Percentiles rank a stretch among this genome's conserved stretches.
phyloP scores from a whole-genome alignment of 2,797 vertebrate species.

The Poecilia gillii region DNA sequence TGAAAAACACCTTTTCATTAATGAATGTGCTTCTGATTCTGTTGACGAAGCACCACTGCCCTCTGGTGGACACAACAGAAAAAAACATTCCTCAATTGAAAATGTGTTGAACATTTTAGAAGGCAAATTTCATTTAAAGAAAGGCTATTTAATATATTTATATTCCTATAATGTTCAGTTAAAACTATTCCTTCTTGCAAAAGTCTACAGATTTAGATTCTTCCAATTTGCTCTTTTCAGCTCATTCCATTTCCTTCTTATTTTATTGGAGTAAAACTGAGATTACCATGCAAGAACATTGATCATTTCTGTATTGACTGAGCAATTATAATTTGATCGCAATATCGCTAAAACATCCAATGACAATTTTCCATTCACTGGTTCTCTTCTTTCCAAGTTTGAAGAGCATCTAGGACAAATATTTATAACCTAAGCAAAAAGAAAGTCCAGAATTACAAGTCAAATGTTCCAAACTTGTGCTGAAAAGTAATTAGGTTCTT shows the following conservation, averaged over 20 bases:
- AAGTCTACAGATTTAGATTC: neutral
- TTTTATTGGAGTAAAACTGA: too few species aligned
- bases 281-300: neutral
- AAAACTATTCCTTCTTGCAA: neutral
- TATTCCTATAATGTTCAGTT: neutral
- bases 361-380: neutral
- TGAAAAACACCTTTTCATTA: constrained; percentile 2
- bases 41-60: constrained; percentile 54
- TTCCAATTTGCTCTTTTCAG: neutral
- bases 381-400: neutral
- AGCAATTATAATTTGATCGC: neutral
- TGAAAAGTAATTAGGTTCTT: too few species aligned
- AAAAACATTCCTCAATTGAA: neutral
- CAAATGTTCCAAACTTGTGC: neutral
- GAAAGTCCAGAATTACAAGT: neutral
- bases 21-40: neutral
- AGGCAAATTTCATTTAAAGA: neutral
- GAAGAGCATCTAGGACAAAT: neutral
- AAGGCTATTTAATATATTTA: neutral
- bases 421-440: neutral
- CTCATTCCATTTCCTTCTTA: neutral
- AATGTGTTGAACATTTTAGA: neutral
- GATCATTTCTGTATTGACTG: neutral
- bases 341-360: neutral
- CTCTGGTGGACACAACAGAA: constrained; percentile 48